A percentile compares a stretch with the other conserved stretches of the same genome.
Conservation (phyloP, 2,113 vertebrate species). For the Pandion haliaetus region DNA sequence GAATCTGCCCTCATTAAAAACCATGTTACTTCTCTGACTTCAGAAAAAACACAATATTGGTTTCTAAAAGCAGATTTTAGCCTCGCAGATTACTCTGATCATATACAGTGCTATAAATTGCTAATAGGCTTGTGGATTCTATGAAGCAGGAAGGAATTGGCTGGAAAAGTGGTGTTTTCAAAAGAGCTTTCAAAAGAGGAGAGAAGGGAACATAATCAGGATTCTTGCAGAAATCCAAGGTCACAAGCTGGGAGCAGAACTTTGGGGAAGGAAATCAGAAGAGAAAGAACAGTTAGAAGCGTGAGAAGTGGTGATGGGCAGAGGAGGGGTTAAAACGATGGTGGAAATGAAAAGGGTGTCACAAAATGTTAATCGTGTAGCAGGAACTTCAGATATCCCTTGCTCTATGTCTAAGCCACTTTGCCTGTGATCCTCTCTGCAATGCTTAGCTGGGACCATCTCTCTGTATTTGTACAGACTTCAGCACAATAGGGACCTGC, state of each 20-base stretch:
- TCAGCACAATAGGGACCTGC: neutral
- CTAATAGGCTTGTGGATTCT: constrained; percentile 28
- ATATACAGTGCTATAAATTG: constrained; percentile 50
- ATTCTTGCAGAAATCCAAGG: constrained; percentile 31
- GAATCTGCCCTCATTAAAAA: constrained; percentile 37
- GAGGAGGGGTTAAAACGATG: neutral
- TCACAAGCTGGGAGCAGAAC: neutral
- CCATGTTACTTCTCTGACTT: neutral
- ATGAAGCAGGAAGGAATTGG: constrained; percentile 50
- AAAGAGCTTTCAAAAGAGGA: constrained; percentile 20
- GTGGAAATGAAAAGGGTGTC: neutral
- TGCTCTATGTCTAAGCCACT: neutral
- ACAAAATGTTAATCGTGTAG: neutral
- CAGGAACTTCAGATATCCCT: neutral
- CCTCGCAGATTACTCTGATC: constrained; percentile 27
- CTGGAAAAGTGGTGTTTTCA: constrained; percentile 34
- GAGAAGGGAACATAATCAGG: neutral
- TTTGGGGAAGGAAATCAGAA: neutral
- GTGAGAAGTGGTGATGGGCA: neutral
- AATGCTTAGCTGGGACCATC: neutral
- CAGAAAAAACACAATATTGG: constrained; percentile 12
- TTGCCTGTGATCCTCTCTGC: neutral
- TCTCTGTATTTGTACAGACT: neutral
- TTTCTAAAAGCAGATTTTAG: constrained; percentile 45
- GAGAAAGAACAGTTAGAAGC: neutral